Base-by-base conservation (phyloP, 1,140 invertebrate species). In the Trinorchestia longiramus region DNA sequence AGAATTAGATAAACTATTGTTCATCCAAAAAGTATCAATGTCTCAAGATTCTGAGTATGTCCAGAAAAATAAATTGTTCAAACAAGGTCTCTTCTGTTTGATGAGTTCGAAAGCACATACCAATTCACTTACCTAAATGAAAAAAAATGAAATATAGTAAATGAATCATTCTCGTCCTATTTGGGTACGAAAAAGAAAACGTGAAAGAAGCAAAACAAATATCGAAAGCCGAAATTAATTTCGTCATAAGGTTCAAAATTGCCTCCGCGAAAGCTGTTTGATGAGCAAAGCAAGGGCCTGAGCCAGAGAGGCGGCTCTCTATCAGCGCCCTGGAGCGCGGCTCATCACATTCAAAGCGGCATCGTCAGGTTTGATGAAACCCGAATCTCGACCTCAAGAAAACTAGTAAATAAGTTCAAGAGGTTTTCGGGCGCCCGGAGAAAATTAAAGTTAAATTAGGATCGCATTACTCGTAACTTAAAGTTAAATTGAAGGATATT, bases 391-490 rank as follows among this genome's bases (percentile, higher is more conserved):
- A 77, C 62, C 62, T 77, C 62, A 36, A 77, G 62, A 77, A 77
- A 77, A 77, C 62, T 77, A 90, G 43, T 90, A 90, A 90, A 43
- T 90, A 90, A 90, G 43, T 90, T 42, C 4, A 15, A 43, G 88
- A 90, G n/a, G 88, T 42, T 90, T 90, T 90, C n/a, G 40, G 88
- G 15, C 88, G n/a, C 88, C 43, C 43, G 23, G 87, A 43, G 88
- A 77, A 90, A 90, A 90, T 90, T 3, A 90, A 90, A 90, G 88
- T 90, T 90, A 90, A 90, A 90, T 90, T 90, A 90, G 43, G 88
- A 90, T 90, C 88, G 88, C 28, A 90, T 90, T 90, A 90, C 41
- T 17, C n/a, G 88, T 19, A 41, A 41, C 42, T 90, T 43, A 42
- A 90, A 90, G 88, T 90, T 90, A 90, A 90, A 90, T 90, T 90